Evolutionary conservation across 2,888 invertebrate species (phyloP).

Genomic region (Plagodis pulveraria): DNA sequence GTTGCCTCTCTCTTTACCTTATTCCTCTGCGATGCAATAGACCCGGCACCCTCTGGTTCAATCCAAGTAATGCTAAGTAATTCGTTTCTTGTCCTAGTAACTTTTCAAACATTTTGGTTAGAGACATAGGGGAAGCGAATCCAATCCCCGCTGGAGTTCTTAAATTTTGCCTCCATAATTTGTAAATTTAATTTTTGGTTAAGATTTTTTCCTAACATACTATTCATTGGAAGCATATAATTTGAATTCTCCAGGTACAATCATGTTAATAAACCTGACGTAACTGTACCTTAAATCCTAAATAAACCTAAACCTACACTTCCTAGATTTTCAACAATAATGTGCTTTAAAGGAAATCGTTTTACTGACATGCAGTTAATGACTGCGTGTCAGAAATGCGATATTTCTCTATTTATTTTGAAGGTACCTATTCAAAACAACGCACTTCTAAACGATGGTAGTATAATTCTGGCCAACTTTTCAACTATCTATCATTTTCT

Average conservation of each 20-base stretch:
- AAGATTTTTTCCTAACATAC: too few species aligned
- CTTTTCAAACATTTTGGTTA: too few species aligned
- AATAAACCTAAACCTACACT: constrained; percentile 32
- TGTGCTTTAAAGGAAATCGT: constrained; percentile 33
- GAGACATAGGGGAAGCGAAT: too few species aligned
- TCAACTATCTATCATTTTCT: constrained; percentile 37
- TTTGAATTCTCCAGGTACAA: constrained; percentile 1
- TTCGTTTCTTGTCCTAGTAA: too few species aligned
- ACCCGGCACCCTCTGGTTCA: too few species aligned
- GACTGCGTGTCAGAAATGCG: constrained; percentile 28
- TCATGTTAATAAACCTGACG: constrained; percentile 16
- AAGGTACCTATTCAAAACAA: constrained; percentile 8
- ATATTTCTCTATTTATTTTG: constrained; percentile 13
- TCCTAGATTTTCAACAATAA: constrained; percentile 42
- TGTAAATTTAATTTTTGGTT: too few species aligned
- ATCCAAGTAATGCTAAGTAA: too few species aligned
- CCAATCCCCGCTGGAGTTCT: too few species aligned
- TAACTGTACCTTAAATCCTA: constrained; percentile 23
- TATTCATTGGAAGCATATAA: not conserved
- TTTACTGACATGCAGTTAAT: constrained; percentile 28
- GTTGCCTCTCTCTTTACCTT: too few species aligned
- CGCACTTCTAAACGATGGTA: constrained; percentile 20
- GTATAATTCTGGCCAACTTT: constrained; percentile 48
- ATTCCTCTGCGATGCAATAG: too few species aligned
- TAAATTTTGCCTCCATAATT: too few species aligned